A percentile compares a stretch with the other conserved stretches of the same genome.
Evolutionary conservation across 37 sponge, comb jelly and placozoan species (phyloP).

Genomic region (Hormiphora californensis): DNA sequence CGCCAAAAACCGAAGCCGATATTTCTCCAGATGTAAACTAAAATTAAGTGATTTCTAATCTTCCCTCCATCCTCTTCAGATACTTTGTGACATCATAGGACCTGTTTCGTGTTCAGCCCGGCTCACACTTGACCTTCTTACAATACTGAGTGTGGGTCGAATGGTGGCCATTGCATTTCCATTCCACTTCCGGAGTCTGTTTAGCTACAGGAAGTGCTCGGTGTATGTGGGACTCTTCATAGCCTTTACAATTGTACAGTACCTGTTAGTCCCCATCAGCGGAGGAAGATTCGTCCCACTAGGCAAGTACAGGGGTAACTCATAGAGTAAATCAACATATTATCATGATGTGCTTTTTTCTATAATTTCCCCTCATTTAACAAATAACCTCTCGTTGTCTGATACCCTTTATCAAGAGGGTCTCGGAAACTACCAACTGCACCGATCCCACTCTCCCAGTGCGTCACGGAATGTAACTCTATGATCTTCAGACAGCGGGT

Average conservation of each 20-base stretch:
- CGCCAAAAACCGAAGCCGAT: no score
- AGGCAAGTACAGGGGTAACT: background rate
- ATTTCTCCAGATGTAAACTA: no score
- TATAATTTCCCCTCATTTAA: background rate
- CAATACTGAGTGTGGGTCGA: background rate
- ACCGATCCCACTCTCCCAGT: no score
- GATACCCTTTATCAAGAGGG: no score
- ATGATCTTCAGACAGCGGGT: background rate
- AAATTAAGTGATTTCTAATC: no score
- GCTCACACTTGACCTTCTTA: background rate
- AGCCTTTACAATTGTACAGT: background rate
- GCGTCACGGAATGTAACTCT: background rate
- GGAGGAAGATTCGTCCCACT: slow-evolving; percentile 14
- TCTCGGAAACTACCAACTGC: no score
- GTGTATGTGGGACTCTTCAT: background rate
- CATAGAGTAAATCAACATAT: background rate
- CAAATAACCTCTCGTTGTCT: no score
- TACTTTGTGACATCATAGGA: background rate
- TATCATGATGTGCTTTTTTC: background rate
- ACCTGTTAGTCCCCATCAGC: background rate
- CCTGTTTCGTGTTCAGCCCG: background rate
- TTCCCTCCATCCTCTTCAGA: no score
- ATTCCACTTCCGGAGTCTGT: background rate
- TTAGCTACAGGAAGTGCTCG: background rate
- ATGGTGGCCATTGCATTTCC: background rate